Percentiles rank a stretch among this genome's conserved stretches.
phyloP scores from a whole-genome alignment of 2,888 invertebrate genomes.

The Pyrrhia umbra region DNA sequence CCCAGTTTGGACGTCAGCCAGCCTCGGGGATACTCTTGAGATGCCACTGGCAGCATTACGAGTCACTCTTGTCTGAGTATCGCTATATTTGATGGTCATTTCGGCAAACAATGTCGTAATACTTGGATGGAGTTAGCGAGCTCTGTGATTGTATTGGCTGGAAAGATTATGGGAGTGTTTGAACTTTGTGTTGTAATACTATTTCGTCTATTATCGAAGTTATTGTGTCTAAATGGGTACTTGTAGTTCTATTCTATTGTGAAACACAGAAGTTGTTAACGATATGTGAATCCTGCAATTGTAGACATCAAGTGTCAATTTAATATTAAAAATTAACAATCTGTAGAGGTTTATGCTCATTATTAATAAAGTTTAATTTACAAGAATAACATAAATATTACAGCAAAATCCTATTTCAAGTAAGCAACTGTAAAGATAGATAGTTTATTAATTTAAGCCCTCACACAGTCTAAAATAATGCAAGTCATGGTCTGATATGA shows the following conservation, averaged over 20 bases:
- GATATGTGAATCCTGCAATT: no score
- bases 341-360: no score
- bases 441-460: no score
- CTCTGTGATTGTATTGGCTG: conserved; percentile 6
- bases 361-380: no score
- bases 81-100: conserved; percentile 61
- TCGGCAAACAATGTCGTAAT: conserved; percentile 52
- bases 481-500: no score
- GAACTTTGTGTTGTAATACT: neutral
- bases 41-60: conserved; percentile 60
- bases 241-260: neutral
- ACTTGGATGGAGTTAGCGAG: conserved; percentile 5
- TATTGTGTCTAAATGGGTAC: neutral
- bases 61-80: conserved; percentile 53
- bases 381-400: no score
- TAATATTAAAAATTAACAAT: no score
- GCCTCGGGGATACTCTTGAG: conserved; percentile 58
- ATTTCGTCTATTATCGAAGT: neutral
- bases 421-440: no score
- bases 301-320: no score
- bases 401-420: no score
- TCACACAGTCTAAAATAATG: no score
- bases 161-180: neutral
- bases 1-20: conserved; percentile 70
- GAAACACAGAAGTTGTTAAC: neutral